Conservation (phyloP, 64 coral and sea anemone species). For the Pocillopora verrucosa region DNA sequence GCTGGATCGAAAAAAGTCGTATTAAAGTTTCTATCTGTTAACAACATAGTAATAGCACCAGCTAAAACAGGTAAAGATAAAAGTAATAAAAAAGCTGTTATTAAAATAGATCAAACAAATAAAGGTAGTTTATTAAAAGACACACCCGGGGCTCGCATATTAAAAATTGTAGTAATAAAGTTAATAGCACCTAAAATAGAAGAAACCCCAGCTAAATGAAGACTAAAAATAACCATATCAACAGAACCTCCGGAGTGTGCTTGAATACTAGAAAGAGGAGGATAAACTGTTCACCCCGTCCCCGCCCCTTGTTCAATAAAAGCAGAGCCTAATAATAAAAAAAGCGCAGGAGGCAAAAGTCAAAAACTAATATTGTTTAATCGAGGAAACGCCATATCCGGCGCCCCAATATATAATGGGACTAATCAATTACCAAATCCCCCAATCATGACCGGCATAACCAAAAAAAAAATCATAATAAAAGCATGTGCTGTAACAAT, state of each 20-base stretch:
- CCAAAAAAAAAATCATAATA: slow-evolving; percentile 51
- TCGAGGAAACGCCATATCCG: slow-evolving; percentile 52
- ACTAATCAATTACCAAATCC: slow-evolving; percentile 46
- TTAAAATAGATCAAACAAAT: slow-evolving; percentile 47
- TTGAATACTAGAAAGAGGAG: slow-evolving; percentile 23
- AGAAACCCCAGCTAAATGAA: too few relatives aligned
- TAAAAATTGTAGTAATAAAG: too few relatives aligned
- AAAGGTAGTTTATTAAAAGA: slow-evolving; percentile 8
- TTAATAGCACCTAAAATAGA: too few relatives aligned
- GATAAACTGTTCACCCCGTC: slow-evolving; percentile 50
- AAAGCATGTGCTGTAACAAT: too few relatives aligned
- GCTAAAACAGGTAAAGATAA: slow-evolving; percentile 50
- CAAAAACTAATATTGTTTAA: slow-evolving; percentile 55
- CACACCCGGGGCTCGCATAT: slow-evolving; percentile 3
- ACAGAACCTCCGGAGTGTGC: too few relatives aligned
- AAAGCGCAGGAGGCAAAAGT: slow-evolving; percentile 20
- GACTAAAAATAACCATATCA: too few relatives aligned
- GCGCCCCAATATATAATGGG: slow-evolving; percentile 36
- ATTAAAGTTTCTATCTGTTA: slow-evolving; percentile 57
- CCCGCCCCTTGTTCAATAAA: slow-evolving; percentile 26
- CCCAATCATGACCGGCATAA: slow-evolving; percentile 50
- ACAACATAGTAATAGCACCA: slow-evolving; percentile 38
- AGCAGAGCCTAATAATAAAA: slow-evolving; percentile 31
- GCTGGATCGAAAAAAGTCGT: slow-evolving; percentile 43
- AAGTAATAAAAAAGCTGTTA: slow-evolving; percentile 33